These are phyloP conservation scores for Bugulina stolonifera DNA, from an alignment of 2,888 invertebrate genomes.

Conservation along the genomic window DNA sequence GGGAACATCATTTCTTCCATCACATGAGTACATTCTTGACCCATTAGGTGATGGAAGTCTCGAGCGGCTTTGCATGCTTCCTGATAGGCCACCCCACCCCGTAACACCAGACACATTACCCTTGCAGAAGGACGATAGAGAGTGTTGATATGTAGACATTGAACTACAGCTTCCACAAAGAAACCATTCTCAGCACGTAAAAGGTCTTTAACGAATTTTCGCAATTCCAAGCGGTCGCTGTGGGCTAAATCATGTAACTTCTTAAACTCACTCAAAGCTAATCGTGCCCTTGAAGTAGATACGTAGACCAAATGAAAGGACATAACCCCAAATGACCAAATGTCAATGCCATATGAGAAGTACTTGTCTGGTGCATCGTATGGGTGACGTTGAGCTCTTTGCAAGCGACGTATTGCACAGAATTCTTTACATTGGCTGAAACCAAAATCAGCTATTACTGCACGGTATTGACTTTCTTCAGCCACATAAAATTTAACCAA, in stretches of 20 bases:
- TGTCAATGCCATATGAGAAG: neutral
- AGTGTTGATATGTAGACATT: neutral
- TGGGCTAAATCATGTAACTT: neutral
- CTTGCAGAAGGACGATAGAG: neutral
- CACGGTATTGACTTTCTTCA: neutral
- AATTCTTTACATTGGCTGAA: neutral
- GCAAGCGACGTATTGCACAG: no score
- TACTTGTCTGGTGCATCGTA: constrained; percentile 12
- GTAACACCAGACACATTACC: neutral
- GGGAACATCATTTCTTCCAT: constrained; percentile 2
- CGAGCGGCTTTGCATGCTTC: neutral
- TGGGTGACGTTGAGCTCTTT: neutral
- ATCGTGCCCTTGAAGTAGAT: neutral
- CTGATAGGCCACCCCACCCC: neutral
- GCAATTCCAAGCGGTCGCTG: neutral
- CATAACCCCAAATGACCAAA: constrained; percentile 10
- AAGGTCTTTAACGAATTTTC: neutral
- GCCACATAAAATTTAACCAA: neutral
- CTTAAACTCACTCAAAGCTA: neutral
- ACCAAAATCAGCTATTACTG: constrained; percentile 10
- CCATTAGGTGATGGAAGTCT: neutral
- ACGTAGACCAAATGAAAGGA: neutral
- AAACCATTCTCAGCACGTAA: neutral
- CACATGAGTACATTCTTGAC: neutral
- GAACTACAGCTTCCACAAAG: constrained; percentile 8